These are phyloP conservation scores for Pyxicephalus adspersus DNA, from an alignment of 2,113 vertebrate species.

Conservation along the genomic window DNA sequence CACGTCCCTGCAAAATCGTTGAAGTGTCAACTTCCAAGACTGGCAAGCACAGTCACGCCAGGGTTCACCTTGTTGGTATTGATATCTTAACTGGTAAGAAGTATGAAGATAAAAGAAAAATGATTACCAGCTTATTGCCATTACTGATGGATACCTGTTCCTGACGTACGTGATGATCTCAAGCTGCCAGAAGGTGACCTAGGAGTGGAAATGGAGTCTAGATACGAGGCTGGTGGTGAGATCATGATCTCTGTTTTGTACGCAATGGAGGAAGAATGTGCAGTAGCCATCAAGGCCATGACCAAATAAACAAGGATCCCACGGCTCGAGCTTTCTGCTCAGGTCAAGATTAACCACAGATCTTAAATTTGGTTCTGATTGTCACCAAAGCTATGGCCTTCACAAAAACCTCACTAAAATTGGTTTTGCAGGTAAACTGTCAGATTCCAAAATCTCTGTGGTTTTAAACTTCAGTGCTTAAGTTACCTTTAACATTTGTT, in stretches of 20 bases:
- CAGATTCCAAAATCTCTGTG: too few relatives aligned
- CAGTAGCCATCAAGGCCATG: slow-evolving; percentile 94
- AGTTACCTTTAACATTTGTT: too few relatives aligned
- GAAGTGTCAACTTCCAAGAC: slow-evolving; percentile 98
- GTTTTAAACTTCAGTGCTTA: too few relatives aligned
- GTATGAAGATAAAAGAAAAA: slow-evolving; percentile 96
- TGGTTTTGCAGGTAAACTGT: too few relatives aligned
- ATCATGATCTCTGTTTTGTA: slow-evolving; percentile 95
- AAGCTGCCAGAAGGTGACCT: slow-evolving; percentile 91
- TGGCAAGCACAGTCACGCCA: slow-evolving; percentile 96
- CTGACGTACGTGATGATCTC: slow-evolving; percentile 95
- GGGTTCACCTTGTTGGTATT: slow-evolving; percentile 97
- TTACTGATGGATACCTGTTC: slow-evolving; percentile 90
- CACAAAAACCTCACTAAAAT: slow-evolving; percentile 92
- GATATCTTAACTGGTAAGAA: slow-evolving; percentile 98
- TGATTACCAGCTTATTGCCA: slow-evolving; percentile 95
- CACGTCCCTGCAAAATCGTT: slow-evolving; percentile 95
- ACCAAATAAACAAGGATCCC: slow-evolving; percentile 83
- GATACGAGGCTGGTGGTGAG: slow-evolving; percentile 90
- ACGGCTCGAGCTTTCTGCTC: slow-evolving; percentile 75
- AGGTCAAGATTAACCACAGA: slow-evolving; percentile 86
- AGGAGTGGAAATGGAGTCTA: slow-evolving; percentile 92
- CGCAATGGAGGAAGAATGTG: slow-evolving; percentile 97
- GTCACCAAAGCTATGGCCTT: slow-evolving; percentile 98
- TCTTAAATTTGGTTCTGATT: slow-evolving; percentile 90